Percentiles rank a stretch among this genome's conserved stretches.
Conservation (phyloP, 2,888 invertebrate species). For the Steromphala cineraria region DNA sequence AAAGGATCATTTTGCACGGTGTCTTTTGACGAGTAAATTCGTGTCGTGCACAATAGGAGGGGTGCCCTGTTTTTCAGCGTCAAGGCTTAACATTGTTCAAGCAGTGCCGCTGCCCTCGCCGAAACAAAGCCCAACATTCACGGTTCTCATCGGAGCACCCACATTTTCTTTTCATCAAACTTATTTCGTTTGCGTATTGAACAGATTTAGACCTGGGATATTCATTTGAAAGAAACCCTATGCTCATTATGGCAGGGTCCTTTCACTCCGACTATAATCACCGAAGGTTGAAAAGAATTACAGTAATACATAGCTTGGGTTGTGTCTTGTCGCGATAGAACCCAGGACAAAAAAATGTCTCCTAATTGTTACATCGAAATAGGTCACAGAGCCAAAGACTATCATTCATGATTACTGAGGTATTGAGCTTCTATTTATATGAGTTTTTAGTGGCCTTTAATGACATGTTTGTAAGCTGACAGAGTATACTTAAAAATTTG, state of each 20-base stretch:
- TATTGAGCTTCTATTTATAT: neutral
- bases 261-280: neutral
- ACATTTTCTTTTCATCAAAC: neutral
- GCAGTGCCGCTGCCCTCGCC: neutral
- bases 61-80: neutral
- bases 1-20: conserved; percentile 19
- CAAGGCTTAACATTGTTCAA: neutral
- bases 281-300: neutral
- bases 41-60: neutral
- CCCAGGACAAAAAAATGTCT: too few species aligned
- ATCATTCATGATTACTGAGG: neutral
- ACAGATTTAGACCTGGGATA: neutral
- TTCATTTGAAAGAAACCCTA: neutral
- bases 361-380: too few species aligned
- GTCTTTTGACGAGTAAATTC: neutral
- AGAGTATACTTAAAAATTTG: neutral
- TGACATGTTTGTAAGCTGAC: neutral
- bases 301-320: conserved; percentile 1
- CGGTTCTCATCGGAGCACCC: neutral
- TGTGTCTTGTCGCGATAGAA: neutral
- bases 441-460: neutral
- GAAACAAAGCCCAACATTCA: conserved; percentile 7
- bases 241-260: neutral
- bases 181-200: neutral
- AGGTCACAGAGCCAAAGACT: neutral